These are phyloP conservation scores for Ammodytes dubius DNA, from an alignment of 2,113 vertebrate species.

Conservation along the genomic window DNA sequence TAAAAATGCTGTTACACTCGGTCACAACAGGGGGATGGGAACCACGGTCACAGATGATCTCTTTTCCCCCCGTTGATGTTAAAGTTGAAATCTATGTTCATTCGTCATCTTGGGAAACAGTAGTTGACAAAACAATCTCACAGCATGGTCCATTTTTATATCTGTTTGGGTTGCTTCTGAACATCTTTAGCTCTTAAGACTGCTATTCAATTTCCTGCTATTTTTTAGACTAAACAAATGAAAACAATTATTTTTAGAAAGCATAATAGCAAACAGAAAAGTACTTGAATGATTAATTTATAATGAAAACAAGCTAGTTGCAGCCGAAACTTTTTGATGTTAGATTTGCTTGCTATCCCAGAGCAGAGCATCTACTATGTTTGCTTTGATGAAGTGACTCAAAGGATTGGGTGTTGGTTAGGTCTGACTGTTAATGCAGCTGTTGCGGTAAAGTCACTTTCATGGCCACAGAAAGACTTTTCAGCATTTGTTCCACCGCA, in stretches of 20 bases:
- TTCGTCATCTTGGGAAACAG: background rate
- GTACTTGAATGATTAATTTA: background rate
- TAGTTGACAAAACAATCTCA: no score
- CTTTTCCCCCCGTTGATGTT: background rate
- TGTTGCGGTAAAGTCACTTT: slow-evolving; percentile 31
- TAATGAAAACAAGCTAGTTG: background rate
- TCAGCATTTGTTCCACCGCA: slow-evolving; percentile 47
- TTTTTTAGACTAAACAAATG: background rate
- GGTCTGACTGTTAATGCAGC: slow-evolving; percentile 39
- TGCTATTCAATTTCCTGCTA: background rate
- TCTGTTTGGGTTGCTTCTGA: background rate
- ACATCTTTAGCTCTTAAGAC: background rate
- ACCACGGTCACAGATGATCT: background rate
- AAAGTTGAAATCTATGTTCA: background rate
- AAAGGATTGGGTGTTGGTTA: slow-evolving; percentile 15
- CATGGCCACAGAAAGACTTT: slow-evolving; percentile 44
- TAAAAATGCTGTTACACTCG: background rate
- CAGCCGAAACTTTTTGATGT: background rate
- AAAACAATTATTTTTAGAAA: no score
- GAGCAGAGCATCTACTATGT: slow-evolving; percentile 4
- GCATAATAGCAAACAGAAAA: background rate
- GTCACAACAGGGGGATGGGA: background rate
- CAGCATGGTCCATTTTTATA: background rate
- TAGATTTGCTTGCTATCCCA: background rate
- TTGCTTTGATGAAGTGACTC: slow-evolving; percentile 34